Evolutionary conservation across 2,888 invertebrate genomes (phyloP).

Genomic region (Dorcus parallelipipedus): DNA sequence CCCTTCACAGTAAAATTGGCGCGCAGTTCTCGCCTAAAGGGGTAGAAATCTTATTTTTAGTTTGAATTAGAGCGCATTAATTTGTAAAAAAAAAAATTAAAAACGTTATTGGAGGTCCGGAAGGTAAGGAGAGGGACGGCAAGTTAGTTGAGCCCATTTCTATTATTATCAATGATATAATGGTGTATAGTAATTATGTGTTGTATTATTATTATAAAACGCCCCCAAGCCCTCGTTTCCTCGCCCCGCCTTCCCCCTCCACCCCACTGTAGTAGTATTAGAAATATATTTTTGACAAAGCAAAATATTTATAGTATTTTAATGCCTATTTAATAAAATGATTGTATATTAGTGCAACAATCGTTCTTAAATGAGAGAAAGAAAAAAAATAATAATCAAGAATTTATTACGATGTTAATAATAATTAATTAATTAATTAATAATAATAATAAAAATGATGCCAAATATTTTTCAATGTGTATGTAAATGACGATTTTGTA

Average conservation of each 20-base stretch:
- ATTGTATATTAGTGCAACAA: conserved; percentile 39
- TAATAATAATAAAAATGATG: conserved; percentile 36
- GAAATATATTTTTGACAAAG: conserved; percentile 47
- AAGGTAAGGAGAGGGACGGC: too few species aligned
- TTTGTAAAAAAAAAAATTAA: too few species aligned
- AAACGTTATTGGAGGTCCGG: too few species aligned
- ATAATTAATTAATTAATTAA: conserved; percentile 18
- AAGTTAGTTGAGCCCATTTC: too few species aligned
- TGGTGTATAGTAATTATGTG: conserved; percentile 31
- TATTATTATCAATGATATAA: background rate
- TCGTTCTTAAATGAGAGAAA: conserved; percentile 21
- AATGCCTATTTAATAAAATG: conserved; percentile 40
- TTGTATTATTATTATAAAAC: conserved; percentile 23
- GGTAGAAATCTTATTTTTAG: too few species aligned
- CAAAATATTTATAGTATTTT: conserved; percentile 45
- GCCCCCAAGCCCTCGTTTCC: conserved; percentile 31
- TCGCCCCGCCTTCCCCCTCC: background rate
- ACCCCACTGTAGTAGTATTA: conserved; percentile 35
- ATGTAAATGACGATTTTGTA: conserved; percentile 17
- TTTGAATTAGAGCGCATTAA: too few species aligned
- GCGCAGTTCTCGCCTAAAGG: too few species aligned
- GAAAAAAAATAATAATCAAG: conserved; percentile 24
- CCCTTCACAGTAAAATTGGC: too few species aligned
- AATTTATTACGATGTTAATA: conserved; percentile 42
- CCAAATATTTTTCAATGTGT: conserved; percentile 42